Evolutionary conservation across 2,113 vertebrate genomes (phyloP).

Genomic region (Pachyramphus minor): DNA sequence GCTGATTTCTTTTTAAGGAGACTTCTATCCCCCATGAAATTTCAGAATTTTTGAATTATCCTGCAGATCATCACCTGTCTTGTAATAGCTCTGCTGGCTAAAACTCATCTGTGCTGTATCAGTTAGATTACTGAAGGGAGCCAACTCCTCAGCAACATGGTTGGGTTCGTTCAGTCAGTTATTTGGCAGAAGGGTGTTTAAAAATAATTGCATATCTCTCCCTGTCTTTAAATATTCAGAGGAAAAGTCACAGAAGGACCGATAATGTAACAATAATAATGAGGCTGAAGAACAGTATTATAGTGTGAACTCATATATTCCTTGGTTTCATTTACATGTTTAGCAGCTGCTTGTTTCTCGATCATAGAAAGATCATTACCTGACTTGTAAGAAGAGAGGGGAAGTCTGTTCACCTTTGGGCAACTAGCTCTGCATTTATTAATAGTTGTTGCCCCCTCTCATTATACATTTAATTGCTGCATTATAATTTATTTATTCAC

Average conservation of each 20-base stretch:
- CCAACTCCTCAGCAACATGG: background rate
- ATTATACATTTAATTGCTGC: conserved; percentile 46
- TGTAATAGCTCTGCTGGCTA: background rate
- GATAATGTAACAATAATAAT: conserved; percentile 10
- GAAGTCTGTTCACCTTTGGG: conserved; percentile 57
- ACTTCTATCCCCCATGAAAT: background rate
- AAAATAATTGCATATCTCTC: background rate
- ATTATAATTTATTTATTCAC: conserved; percentile 61
- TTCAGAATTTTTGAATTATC: background rate
- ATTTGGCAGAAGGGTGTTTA: background rate
- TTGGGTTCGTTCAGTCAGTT: background rate
- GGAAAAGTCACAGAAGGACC: background rate
- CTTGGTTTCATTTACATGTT: conserved; percentile 54
- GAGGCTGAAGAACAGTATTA: background rate
- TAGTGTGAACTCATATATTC: background rate
- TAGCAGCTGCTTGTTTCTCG: conserved; percentile 40
- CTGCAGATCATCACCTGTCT: background rate
- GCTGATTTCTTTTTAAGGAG: background rate
- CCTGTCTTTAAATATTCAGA: conserved; percentile 45
- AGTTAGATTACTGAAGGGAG: background rate
- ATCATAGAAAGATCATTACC: conserved; percentile 1
- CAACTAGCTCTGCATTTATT: conserved; percentile 63
- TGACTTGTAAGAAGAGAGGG: conserved; percentile 40
- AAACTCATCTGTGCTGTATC: background rate
- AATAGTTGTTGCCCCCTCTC: conserved; percentile 46